These are phyloP conservation scores for Cylindroiulus punctatus DNA, from an alignment of 2,888 invertebrate genomes.

Conservation along the genomic window DNA sequence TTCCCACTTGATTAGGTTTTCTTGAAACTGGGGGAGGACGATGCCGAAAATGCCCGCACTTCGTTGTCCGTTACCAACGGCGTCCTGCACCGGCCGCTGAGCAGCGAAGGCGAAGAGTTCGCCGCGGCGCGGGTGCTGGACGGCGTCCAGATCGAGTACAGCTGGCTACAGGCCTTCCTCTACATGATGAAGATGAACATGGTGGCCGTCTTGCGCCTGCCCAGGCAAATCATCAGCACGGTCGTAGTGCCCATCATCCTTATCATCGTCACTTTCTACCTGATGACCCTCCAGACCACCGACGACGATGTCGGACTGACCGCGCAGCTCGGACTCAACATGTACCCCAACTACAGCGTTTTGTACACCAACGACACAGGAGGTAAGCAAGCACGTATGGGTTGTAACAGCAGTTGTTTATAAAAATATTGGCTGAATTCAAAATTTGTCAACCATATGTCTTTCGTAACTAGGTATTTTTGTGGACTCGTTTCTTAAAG, in stretches of 20 bases:
- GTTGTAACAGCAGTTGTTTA: too few relatives aligned
- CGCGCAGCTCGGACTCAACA: neutral
- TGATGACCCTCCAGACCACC: conserved; percentile 47
- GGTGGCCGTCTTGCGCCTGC: conserved; percentile 55
- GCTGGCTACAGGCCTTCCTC: conserved; percentile 53
- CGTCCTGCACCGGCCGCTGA: neutral
- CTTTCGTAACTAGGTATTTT: too few relatives aligned
- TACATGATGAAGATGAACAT: conserved; percentile 55
- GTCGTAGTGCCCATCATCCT: conserved; percentile 57
- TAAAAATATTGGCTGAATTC: too few relatives aligned
- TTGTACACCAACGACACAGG: neutral
- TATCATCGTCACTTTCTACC: conserved; percentile 51
- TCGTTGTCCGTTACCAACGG: neutral
- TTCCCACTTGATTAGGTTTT: conserved; percentile 70
- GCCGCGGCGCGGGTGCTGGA: neutral
- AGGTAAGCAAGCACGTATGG: neutral
- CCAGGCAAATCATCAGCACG: conserved; percentile 55
- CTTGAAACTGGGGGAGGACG: conserved; percentile 80
- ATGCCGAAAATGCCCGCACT: conserved; percentile 67
- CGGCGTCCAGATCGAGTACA: conserved; percentile 44
- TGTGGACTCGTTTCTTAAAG: too few relatives aligned
- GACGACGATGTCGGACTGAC: neutral
- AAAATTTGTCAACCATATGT: too few relatives aligned
- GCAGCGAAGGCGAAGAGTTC: neutral
- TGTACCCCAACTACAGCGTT: conserved; percentile 50